These are phyloP conservation scores for Vulpes vulpes DNA, from an alignment of 2,113 vertebrate genomes.

Conservation along the genomic window DNA sequence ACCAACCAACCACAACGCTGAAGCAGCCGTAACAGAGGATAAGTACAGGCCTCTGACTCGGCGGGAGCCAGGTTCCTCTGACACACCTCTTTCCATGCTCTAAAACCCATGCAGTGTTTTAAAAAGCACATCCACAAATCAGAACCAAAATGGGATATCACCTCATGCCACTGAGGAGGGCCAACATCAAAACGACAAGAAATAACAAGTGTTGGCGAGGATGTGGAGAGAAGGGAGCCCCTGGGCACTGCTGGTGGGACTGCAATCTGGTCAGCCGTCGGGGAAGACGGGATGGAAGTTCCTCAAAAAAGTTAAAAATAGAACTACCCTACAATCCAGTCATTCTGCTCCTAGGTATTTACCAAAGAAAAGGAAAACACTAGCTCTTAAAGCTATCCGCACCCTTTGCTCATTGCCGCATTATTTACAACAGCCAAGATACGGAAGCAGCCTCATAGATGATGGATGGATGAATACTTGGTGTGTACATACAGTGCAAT, in stretches of 20 bases:
- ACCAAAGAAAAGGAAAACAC: not conserved
- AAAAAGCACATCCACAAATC: not conserved
- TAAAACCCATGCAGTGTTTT: slow-evolving; percentile 3
- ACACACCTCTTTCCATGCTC: slow-evolving; percentile 10
- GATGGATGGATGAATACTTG: not conserved
- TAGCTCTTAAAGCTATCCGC: not conserved
- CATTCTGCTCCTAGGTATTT: not conserved
- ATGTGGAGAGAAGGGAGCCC: not conserved
- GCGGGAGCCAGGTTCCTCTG: not conserved
- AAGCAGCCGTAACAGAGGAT: not conserved
- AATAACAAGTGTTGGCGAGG: not conserved
- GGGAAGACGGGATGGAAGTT: not conserved
- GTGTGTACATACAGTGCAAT: not conserved
- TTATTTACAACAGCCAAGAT: not conserved
- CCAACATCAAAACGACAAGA: not conserved
- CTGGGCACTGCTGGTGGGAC: not conserved
- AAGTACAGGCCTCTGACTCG: slow-evolving; percentile 1
- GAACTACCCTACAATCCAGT: not conserved
- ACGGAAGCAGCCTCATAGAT: not conserved
- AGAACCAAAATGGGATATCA: not conserved
- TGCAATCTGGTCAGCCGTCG: not conserved
- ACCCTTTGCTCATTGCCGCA: not conserved
- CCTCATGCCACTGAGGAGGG: not conserved
- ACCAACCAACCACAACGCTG: not conserved
- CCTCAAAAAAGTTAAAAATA: not conserved